Percentiles rank a stretch among this genome's conserved stretches.
Evolutionary conservation across 2,888 invertebrate genomes (phyloP).

Genomic region (Stegophylla sp.): DNA sequence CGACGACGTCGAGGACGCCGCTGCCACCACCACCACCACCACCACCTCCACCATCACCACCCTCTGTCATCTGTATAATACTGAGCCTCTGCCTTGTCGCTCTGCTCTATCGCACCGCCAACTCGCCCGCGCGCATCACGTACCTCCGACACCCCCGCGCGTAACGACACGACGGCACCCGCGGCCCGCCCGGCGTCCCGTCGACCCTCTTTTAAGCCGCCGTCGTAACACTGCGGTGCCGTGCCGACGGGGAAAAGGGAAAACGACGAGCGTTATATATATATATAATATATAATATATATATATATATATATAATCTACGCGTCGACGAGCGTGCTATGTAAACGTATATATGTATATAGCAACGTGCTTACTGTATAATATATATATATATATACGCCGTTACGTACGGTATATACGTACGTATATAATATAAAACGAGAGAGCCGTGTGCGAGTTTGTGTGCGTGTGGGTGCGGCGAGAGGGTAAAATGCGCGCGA

Average conservation of each 20-base stretch:
- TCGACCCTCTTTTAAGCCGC: conserved; percentile 31
- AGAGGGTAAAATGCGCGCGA: conserved; percentile 36
- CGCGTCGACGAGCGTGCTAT: neutral
- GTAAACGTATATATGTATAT: no score
- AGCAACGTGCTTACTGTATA: no score
- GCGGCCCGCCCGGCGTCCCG: conserved; percentile 16
- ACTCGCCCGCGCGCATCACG: neutral
- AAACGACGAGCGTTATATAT: conserved; percentile 22
- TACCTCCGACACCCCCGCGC: conserved; percentile 6
- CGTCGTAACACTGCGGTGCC: conserved; percentile 4
- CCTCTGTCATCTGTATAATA: neutral
- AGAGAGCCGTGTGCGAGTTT: conserved; percentile 7
- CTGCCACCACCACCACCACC: conserved; percentile 9
- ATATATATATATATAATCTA: conserved; percentile 8
- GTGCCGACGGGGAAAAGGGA: neutral
- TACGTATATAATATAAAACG: conserved; percentile 11
- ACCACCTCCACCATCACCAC: neutral
- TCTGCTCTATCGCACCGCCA: neutral
- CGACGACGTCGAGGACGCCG: neutral
- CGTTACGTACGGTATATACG: no score
- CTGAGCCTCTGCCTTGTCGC: no score
- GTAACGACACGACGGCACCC: conserved; percentile 19
- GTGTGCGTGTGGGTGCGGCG: conserved; percentile 24
- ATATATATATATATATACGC: no score
- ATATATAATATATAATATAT: neutral